Conservation (phyloP, 2,113 vertebrate species). For the Microcebus lehilahytsara region DNA sequence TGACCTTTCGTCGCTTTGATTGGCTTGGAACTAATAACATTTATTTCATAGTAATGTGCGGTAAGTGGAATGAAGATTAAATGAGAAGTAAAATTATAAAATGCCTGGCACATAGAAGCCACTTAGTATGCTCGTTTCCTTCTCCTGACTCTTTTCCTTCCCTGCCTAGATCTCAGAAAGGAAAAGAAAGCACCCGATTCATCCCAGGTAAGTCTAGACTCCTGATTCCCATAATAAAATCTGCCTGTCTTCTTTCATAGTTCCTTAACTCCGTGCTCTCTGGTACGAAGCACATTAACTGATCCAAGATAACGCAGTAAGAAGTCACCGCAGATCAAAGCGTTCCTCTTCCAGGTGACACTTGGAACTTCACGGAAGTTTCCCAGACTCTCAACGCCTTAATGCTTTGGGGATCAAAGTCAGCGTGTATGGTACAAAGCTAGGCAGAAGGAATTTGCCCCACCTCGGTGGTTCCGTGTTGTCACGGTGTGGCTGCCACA, state of each 20-base stretch:
- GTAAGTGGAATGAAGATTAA: background rate
- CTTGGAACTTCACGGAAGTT: background rate
- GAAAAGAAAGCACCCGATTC: background rate
- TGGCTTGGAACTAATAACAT: background rate
- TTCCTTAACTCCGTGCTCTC: background rate
- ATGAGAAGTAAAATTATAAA: background rate
- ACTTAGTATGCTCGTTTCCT: background rate
- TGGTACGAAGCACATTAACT: background rate
- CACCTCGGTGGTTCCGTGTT: background rate
- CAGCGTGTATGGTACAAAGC: background rate
- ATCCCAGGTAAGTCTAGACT: background rate
- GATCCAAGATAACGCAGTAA: background rate
- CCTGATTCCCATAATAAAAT: background rate
- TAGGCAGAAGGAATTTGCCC: background rate
- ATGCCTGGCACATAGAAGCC: background rate
- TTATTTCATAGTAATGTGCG: background rate
- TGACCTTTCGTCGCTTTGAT: background rate
- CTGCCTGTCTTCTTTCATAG: background rate
- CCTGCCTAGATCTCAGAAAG: background rate
- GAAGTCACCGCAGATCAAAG: background rate
- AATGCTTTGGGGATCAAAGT: constrained; percentile 22
- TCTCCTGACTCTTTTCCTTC: background rate
- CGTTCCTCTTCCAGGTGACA: background rate
- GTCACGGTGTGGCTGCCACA: background rate
- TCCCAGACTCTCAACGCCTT: background rate